Percentiles rank a stretch among this genome's conserved stretches.
phyloP scores from a whole-genome alignment of 2,888 invertebrate genomes.

The Cerastis leucographa region DNA sequence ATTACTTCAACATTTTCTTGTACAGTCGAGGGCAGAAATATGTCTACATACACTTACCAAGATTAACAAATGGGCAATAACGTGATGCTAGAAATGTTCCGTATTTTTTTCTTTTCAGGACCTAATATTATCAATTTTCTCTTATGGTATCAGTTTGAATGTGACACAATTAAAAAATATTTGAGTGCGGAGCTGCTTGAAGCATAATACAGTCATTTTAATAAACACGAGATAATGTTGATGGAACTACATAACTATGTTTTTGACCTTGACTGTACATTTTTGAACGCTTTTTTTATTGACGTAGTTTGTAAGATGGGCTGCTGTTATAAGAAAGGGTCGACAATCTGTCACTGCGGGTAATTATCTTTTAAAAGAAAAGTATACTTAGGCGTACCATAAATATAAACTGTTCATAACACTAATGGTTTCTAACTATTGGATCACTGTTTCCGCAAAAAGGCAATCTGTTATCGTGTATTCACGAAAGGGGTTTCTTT shows the following conservation, averaged over 20 bases:
- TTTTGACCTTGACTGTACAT: background rate
- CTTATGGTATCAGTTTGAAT: background rate
- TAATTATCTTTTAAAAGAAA: slow-evolving; percentile 17
- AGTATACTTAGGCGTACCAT: background rate
- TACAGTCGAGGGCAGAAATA: slow-evolving; percentile 1
- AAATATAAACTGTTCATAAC: background rate
- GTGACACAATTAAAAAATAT: background rate
- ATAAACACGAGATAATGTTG: background rate
- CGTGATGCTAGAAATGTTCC: background rate
- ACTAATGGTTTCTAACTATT: background rate
- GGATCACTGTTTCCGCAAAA: background rate
- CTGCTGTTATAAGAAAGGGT: slow-evolving; percentile 13
- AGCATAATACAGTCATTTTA: background rate
- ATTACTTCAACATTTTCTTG: slow-evolving; percentile 9
- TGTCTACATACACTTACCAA: background rate
- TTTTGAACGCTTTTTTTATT: slow-evolving; percentile 21
- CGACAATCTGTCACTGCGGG: slow-evolving; percentile 29
- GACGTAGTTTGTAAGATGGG: slow-evolving; percentile 15
- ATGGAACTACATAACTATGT: background rate
- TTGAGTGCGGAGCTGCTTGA: no score
- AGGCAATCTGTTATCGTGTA: background rate
- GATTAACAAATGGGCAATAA: background rate
- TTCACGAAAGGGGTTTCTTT: background rate
- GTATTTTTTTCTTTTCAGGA: background rate
- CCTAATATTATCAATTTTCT: background rate